Evolutionary conservation across 2,113 vertebrate species (phyloP), one percentile per base, ranked within the genome.

Genomic region (Himantopus leucocephalus): DNA sequence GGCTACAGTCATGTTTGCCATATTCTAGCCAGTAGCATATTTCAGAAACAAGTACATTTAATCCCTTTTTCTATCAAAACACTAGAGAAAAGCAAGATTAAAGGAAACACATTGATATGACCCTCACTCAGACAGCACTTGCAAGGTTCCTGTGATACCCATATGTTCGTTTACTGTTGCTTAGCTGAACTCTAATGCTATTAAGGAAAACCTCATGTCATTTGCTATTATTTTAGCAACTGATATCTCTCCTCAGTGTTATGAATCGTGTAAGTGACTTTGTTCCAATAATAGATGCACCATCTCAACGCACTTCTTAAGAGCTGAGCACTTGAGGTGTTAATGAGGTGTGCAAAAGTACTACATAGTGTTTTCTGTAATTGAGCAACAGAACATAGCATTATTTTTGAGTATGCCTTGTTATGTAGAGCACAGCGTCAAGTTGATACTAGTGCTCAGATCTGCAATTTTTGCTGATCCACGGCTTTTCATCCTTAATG

Each of bases 311-410:
- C 37, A 72, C 39, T 91, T 90, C 86, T 90, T 83, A 88, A 96
- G 64, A 94, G 86, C 80, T 67, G 84, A 95, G 83, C 79, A 95
- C 94, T 96, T 75, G 73, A 97, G 93, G 78, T 87, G 90, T 90
- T 96, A 97, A 97, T 97, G 96, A 96, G 96, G 88, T 96, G 92
- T 97, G 94, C 93, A 88, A 55, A 95, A 92, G 85, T 60, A 70
- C 81, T 60, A 63, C 76, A 59, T 71, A 39, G 76, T 82, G 77
- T 74, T 85, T 88, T 76, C 90, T 80, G 68, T 96, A 97, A 96
- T 87, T 96, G 93, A 84, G 64, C 76, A 81, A 35, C 68, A 79
- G 92, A 93, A 95, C 32, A 21, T 10, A 58, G 93, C 62, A 62
- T 95, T 94, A 88, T 91, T 95, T 96, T 77, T 66, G 39, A 95